Evolutionary conservation across 2,888 invertebrate species (phyloP).

Genomic region (Mystacides longicornis): DNA sequence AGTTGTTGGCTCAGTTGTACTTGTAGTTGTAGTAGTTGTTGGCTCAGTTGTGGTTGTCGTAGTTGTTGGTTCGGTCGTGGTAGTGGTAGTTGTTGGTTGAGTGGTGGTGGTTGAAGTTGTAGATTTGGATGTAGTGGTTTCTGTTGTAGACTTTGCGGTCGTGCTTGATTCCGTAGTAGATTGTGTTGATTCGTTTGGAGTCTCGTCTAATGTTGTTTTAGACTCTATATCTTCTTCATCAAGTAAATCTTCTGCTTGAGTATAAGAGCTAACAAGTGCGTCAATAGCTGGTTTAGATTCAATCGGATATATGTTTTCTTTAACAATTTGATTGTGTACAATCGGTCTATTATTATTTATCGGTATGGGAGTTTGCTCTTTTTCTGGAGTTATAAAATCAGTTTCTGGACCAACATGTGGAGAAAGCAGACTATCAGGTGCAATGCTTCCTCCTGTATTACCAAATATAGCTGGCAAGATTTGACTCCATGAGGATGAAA

Average conservation of each 20-base stretch:
- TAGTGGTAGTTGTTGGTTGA: neutral
- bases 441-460: slow-evolving; percentile 56
- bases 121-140: neutral
- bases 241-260: slow-evolving; percentile 11
- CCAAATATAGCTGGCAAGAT: slow-evolving; percentile 76
- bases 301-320: neutral
- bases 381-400: slow-evolving; percentile 31
- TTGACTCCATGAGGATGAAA: slow-evolving; percentile 71
- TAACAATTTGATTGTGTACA: neutral
- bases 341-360: neutral
- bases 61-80: neutral
- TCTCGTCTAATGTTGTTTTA: slow-evolving; percentile 5
- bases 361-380: slow-evolving; percentile 24
- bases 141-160: neutral
- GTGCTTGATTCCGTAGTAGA: neutral
- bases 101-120: neutral
- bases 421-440: slow-evolving; percentile 44
- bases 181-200: neutral
- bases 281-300: neutral
- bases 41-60: slow-evolving; percentile 25
- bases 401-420: slow-evolving; percentile 37
- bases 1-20: slow-evolving; percentile 26
- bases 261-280: neutral
- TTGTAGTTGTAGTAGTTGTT: slow-evolving; percentile 29
- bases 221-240: slow-evolving; percentile 12